A percentile compares a stretch with the other conserved stretches of the same genome.
These are phyloP conservation scores for Sarcophaga subvicina DNA, from an alignment of 2,888 invertebrate genomes.

Conservation along the genomic window DNA sequence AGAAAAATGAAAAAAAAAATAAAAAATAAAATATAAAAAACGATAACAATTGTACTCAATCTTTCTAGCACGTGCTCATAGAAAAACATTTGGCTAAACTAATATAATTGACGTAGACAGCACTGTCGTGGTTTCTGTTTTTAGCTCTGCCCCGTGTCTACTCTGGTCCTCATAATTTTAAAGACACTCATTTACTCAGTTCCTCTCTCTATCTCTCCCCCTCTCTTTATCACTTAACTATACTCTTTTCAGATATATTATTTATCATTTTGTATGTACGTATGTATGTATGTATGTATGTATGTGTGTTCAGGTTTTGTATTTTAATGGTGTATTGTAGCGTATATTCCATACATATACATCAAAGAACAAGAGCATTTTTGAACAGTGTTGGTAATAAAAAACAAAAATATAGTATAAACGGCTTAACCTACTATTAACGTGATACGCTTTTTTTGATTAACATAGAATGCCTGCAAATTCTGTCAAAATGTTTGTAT, in stretches of 20 bases:
- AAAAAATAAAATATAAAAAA: slow-evolving; percentile 9
- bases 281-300: background rate
- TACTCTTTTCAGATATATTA: background rate
- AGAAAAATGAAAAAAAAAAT: slow-evolving; percentile 9
- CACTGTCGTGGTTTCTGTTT: background rate
- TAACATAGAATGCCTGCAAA: too few species aligned
- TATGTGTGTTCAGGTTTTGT: background rate
- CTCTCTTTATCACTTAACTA: background rate
- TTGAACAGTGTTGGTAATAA: background rate
- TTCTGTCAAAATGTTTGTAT: too few species aligned
- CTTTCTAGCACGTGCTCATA: slow-evolving; percentile 58
- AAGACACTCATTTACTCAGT: slow-evolving; percentile 3
- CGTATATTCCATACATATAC: too few species aligned
- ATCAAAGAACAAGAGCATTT: background rate
- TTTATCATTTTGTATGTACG: background rate
- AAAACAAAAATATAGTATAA: background rate
- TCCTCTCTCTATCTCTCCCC: background rate
- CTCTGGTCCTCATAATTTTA: background rate
- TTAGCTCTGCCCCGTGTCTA: background rate
- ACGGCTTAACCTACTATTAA: too few species aligned
- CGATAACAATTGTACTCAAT: slow-evolving; percentile 36
- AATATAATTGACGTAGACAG: slow-evolving; percentile 19
- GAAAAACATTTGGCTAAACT: slow-evolving; percentile 46
- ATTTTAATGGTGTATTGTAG: too few species aligned
- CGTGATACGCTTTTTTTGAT: too few species aligned